phyloP scores from a whole-genome alignment of 2,888 invertebrate species.

The Cepaea hortensis region DNA sequence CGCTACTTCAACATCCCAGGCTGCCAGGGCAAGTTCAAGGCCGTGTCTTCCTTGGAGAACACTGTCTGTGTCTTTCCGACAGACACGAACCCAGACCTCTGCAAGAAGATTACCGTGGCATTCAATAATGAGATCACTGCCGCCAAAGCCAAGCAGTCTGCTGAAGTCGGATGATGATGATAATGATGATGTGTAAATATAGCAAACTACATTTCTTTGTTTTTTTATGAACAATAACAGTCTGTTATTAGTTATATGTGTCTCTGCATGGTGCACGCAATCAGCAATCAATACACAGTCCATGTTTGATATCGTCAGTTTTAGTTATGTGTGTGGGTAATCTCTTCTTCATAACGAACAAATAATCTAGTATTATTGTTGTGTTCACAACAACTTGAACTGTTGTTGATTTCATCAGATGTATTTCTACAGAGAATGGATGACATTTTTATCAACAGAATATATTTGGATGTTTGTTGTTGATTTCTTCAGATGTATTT shows the following conservation, averaged over 20 bases:
- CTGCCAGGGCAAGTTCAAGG: slow-evolving; percentile 57
- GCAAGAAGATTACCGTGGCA: slow-evolving; percentile 45
- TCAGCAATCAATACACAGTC: neutral
- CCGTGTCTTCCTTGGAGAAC: slow-evolving; percentile 69
- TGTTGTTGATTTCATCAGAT: too few relatives aligned
- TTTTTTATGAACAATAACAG: neutral
- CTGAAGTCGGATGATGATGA: slow-evolving; percentile 15
- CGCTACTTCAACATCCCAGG: slow-evolving; percentile 42
- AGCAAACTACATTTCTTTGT: neutral
- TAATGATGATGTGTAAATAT: slow-evolving; percentile 5
- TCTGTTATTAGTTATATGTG: neutral
- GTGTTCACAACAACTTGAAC: too few relatives aligned
- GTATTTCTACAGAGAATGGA: too few relatives aligned
- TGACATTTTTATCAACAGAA: too few relatives aligned
- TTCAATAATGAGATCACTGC: slow-evolving; percentile 46
- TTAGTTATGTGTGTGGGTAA: neutral
- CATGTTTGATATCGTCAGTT: neutral
- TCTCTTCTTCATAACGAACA: too few relatives aligned
- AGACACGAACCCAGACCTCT: slow-evolving; percentile 42
- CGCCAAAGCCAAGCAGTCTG: slow-evolving; percentile 19
- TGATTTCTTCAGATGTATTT: too few relatives aligned
- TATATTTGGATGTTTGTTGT: too few relatives aligned
- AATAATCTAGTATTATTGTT: too few relatives aligned
- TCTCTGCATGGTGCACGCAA: too few relatives aligned
- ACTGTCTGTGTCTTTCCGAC: slow-evolving; percentile 71